Evolutionary conservation across 37 sponge, comb jelly and placozoan genomes (phyloP).

Genomic region (Dysidea cf. avara): DNA sequence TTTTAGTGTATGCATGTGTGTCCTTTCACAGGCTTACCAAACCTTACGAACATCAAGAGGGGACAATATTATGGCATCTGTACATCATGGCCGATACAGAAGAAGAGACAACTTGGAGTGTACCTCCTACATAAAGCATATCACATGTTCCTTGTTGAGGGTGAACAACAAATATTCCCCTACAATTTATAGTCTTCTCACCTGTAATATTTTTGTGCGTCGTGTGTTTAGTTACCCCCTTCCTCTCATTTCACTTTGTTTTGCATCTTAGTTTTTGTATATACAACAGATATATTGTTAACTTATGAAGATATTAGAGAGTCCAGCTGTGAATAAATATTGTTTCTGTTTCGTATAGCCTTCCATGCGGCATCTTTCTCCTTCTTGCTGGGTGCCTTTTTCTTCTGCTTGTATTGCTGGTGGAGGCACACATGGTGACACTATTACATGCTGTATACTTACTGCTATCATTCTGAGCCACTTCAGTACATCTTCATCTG

Average conservation of each 20-base stretch:
- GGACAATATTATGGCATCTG: conserved; percentile 71
- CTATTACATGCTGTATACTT: not conserved
- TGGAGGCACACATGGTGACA: no score
- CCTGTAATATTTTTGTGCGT: no score
- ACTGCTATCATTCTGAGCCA: conserved; percentile 13
- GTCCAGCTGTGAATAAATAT: conserved; percentile 9
- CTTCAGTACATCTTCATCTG: conserved; percentile 26
- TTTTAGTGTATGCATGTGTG: not conserved
- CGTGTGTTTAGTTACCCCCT: no score
- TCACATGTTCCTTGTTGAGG: conserved; percentile 33
- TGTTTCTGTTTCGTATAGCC: conserved; percentile 35
- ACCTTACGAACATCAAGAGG: conserved; percentile 69
- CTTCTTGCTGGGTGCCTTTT: conserved; percentile 32
- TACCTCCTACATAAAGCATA: conserved; percentile 80
- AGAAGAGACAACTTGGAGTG: conserved; percentile 68
- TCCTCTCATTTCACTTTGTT: no score
- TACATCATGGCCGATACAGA: conserved; percentile 36
- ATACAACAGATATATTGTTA: no score
- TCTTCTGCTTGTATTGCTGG: conserved; percentile 29
- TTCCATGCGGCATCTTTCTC: conserved; percentile 65
- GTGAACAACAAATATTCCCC: conserved; percentile 31
- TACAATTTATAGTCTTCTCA: conserved; percentile 14
- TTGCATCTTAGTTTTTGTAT: no score
- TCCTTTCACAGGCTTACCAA: conserved; percentile 58
- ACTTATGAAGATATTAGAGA: no score